Conservation (phyloP, 2,797 vertebrate genomes). For the Bradypodion pumilum region DNA sequence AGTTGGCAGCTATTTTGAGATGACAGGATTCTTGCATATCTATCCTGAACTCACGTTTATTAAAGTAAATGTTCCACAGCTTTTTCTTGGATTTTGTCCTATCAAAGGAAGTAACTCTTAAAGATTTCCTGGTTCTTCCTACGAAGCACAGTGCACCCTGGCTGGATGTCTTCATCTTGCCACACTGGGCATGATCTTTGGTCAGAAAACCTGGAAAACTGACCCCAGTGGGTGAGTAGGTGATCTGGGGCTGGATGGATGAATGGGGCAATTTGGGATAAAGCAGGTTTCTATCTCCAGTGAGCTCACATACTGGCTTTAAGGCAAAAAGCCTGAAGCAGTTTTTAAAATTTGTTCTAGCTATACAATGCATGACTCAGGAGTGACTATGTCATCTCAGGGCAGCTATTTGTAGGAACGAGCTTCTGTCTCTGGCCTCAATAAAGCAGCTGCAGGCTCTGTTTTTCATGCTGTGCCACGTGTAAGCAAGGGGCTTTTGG, state of each 20-base stretch:
- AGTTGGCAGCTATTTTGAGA: background rate
- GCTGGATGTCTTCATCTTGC: background rate
- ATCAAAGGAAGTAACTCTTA: background rate
- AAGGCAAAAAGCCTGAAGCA: background rate
- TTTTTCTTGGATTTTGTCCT: background rate
- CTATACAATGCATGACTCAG: background rate
- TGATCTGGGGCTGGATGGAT: background rate
- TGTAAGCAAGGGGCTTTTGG: background rate
- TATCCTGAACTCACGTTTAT: background rate
- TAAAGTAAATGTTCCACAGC: background rate
- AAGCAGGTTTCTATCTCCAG: background rate
- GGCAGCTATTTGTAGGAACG: constrained; percentile 1
- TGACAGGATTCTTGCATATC: background rate
- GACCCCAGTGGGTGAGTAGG: background rate
- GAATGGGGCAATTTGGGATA: background rate
- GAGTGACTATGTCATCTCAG: constrained; percentile 5
- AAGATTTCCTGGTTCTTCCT: background rate
- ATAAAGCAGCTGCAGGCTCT: background rate
- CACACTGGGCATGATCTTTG: background rate
- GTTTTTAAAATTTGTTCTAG: background rate
- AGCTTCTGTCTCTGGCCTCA: background rate
- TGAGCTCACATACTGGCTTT: background rate
- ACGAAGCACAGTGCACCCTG: background rate
- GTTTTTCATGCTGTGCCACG: background rate
- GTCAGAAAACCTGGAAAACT: background rate